Evolutionary conservation across 2,888 invertebrate genomes (phyloP).

Genomic region (Panorpa germanica): DNA sequence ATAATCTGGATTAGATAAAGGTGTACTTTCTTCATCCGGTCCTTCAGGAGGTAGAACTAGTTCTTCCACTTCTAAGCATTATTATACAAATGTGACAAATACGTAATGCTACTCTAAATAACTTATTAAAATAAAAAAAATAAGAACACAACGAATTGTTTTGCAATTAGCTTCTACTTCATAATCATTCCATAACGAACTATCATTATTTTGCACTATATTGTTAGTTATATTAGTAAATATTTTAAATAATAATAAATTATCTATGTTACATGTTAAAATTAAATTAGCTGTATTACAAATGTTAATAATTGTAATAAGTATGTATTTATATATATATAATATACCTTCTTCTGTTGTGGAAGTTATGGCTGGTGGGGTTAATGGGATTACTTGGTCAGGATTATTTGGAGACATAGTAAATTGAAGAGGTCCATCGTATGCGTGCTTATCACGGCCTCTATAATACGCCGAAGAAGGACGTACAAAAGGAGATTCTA

Average conservation of each 20-base stretch:
- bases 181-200: too few relatives aligned
- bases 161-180: too few relatives aligned
- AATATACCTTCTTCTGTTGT: conserved; percentile 32
- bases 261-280: not conserved
- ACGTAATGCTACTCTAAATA: too few relatives aligned
- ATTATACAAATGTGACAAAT: too few relatives aligned
- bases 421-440: conserved; percentile 77
- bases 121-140: too few relatives aligned
- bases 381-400: conserved; percentile 43
- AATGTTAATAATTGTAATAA: conserved; percentile 18
- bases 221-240: too few relatives aligned
- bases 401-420: conserved; percentile 66
- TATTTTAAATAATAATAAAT: too few relatives aligned
- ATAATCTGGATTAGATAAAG: too few relatives aligned
- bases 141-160: too few relatives aligned
- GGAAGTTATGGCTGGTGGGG: conserved; percentile 32
- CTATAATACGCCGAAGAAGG: conserved; percentile 2
- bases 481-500: conserved; percentile 15
- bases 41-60: too few relatives aligned
- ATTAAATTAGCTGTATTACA: conserved; percentile 8
- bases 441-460: conserved; percentile 25
- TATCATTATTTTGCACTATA: too few relatives aligned
- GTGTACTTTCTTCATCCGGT: conserved; percentile 43
- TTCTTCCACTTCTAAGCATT: too few relatives aligned
- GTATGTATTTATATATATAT: conserved; percentile 8